A percentile compares a stretch with the other conserved stretches of the same genome.
These are phyloP conservation scores for Arrhopalites spinosus DNA, from an alignment of 2,888 invertebrate genomes.

Conservation along the genomic window DNA sequence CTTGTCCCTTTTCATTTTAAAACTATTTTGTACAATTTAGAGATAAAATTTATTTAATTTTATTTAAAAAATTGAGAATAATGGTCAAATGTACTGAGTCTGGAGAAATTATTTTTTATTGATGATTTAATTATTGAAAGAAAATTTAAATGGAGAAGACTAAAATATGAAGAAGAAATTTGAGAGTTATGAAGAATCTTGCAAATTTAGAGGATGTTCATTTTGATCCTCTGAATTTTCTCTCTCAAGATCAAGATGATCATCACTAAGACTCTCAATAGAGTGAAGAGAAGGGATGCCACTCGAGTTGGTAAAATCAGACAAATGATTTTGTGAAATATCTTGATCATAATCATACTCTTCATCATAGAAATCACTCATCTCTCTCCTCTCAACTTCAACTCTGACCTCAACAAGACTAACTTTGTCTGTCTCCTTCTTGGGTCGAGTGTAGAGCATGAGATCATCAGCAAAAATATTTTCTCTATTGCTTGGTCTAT, in stretches of 20 bases:
- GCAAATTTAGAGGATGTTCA: too few relatives aligned
- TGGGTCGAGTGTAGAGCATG: neutral
- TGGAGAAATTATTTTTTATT: too few relatives aligned
- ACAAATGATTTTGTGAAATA: too few relatives aligned
- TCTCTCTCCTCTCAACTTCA: conserved; percentile 13
- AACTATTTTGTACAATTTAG: too few relatives aligned
- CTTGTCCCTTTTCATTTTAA: too few relatives aligned
- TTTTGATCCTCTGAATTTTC: neutral
- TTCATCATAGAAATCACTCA: conserved; percentile 7
- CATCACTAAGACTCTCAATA: neutral
- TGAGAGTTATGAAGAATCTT: too few relatives aligned
- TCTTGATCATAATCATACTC: neutral
- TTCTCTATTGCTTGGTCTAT: conserved; percentile 18
- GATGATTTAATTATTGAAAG: too few relatives aligned
- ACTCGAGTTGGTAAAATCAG: conserved; percentile 7
- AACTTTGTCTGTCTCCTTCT: neutral
- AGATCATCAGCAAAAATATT: conserved; percentile 15
- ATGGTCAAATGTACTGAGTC: too few relatives aligned
- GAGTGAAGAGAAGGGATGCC: conserved; percentile 8
- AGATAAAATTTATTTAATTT: too few relatives aligned
- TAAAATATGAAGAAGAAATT: too few relatives aligned
- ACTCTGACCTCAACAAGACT: conserved; percentile 19
- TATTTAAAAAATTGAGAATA: too few relatives aligned
- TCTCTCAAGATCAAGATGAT: neutral
- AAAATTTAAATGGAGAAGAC: too few relatives aligned